These are phyloP conservation scores for Halictus quadricinctus DNA, from an alignment of 2,888 invertebrate genomes.

Conservation along the genomic window DNA sequence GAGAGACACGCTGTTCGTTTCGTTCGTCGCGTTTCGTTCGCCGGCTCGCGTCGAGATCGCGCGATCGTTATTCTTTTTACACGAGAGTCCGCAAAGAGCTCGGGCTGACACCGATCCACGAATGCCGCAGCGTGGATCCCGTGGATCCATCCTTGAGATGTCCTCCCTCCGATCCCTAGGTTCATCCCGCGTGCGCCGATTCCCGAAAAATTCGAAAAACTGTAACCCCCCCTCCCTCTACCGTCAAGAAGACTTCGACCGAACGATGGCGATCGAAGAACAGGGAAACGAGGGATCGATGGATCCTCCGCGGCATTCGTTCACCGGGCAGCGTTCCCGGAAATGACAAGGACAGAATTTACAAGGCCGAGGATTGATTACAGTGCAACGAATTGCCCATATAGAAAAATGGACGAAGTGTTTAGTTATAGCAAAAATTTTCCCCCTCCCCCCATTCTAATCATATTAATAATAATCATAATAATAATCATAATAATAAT, in stretches of 20 bases:
- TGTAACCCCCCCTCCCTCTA: background rate
- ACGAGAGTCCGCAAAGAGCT: constrained; percentile 20
- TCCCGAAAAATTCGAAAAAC: background rate
- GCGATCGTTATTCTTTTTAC: constrained; percentile 22
- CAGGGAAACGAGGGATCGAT: background rate
- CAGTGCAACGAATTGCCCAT: constrained; percentile 75
- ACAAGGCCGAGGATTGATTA: constrained; percentile 72
- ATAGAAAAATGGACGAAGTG: constrained; percentile 78
- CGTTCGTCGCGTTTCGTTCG: constrained; percentile 43
- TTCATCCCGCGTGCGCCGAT: background rate
- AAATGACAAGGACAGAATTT: constrained; percentile 68
- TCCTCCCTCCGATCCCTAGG: background rate
- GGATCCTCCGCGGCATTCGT: constrained; percentile 32
- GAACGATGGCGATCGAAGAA: background rate
- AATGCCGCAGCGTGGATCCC: constrained; percentile 26
- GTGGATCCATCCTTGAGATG: background rate
- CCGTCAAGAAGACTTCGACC: background rate
- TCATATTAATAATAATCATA: constrained; percentile 37
- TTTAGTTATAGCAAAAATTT: constrained; percentile 73
- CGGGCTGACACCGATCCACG: constrained; percentile 18
- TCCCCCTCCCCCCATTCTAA: constrained; percentile 54
- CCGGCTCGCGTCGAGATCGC: constrained; percentile 44
- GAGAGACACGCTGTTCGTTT: constrained; percentile 36
- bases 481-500: constrained; percentile 49
- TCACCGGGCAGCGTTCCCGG: constrained; percentile 36